phyloP scores from a whole-genome alignment of 2,797 vertebrate genomes.

The Labroides dimidiatus region DNA sequence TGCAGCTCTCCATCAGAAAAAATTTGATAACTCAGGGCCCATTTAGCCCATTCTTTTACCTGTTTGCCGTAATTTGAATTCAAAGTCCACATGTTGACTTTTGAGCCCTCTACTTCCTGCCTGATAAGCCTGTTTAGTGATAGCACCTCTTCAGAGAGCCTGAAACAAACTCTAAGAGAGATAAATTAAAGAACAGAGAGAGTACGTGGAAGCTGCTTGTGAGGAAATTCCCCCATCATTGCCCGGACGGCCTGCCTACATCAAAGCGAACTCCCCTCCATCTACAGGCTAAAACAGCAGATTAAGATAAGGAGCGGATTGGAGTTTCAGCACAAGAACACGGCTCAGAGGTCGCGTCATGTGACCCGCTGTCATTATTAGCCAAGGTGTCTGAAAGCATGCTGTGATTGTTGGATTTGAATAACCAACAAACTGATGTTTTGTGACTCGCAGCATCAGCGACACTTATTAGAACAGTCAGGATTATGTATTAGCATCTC shows the following conservation, averaged over 20 bases:
- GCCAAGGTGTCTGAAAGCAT: slow-evolving; percentile 7
- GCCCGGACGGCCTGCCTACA: not conserved
- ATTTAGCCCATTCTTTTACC: too few relatives aligned
- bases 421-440: slow-evolving; percentile 4
- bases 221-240: not conserved
- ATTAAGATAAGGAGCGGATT: slow-evolving; percentile 13
- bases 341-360: slow-evolving; percentile 14
- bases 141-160: not conserved
- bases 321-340: not conserved
- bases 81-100: too few relatives aligned
- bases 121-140: too few relatives aligned
- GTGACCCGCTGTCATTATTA: slow-evolving; percentile 21
- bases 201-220: not conserved
- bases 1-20: too few relatives aligned
- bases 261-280: slow-evolving; percentile 15
- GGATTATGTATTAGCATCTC: slow-evolving; percentile 43
- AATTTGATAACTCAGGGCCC: too few relatives aligned
- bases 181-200: not conserved
- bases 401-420: slow-evolving; percentile 7
- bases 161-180: not conserved
- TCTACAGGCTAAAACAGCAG: slow-evolving; percentile 11
- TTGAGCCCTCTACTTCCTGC: too few relatives aligned
- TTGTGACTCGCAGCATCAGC: slow-evolving; percentile 21
- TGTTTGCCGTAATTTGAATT: too few relatives aligned
- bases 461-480: slow-evolving; percentile 32